These are phyloP conservation scores for Mastigias papua DNA, from an alignment of 30 jellyfish, hydroid and myxozoan genomes.

Conservation along the genomic window DNA sequence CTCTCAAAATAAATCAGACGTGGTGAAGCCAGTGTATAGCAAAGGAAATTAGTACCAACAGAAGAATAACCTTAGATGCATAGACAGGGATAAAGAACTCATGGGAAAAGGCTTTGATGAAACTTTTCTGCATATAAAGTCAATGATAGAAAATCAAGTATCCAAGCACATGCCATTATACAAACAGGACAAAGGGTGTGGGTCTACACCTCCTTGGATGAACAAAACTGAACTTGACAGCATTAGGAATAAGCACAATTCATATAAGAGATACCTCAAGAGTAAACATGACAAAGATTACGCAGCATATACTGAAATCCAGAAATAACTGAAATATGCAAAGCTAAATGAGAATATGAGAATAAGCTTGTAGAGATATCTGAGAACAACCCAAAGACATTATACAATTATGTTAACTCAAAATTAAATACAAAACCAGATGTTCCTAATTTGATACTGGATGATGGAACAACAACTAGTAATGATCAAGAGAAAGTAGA, in stretches of 20 bases:
- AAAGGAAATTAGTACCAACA: constrained; percentile 36
- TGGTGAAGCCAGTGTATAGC: constrained; percentile 21
- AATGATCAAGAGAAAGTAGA: constrained; percentile 44
- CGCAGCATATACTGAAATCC: constrained; percentile 25
- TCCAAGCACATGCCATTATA: constrained; percentile 22
- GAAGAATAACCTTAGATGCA: constrained; percentile 18
- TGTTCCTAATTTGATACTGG: not conserved
- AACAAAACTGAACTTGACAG: constrained; percentile 17
- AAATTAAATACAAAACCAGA: not conserved
- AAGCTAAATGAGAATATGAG: not conserved
- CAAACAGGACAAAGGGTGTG: constrained; percentile 14
- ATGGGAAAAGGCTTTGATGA: constrained; percentile 41
- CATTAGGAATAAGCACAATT: constrained; percentile 30
- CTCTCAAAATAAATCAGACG: not conserved
- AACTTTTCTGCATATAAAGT: not conserved
- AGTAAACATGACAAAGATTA: constrained; percentile 30
- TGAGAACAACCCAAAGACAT: constrained; percentile 46
- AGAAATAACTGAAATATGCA: constrained; percentile 10
- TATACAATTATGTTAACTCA: constrained; percentile 54
- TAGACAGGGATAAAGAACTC: constrained; percentile 38
- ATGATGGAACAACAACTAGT: constrained; percentile 43
- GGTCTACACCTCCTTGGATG: constrained; percentile 47
- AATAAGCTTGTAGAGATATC: constrained; percentile 2
- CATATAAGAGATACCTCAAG: constrained; percentile 27
- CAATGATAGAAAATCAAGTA: constrained; percentile 16